Evolutionary conservation across 2,797 vertebrate genomes (phyloP).

Genomic region (Discoglossus pictus): DNA sequence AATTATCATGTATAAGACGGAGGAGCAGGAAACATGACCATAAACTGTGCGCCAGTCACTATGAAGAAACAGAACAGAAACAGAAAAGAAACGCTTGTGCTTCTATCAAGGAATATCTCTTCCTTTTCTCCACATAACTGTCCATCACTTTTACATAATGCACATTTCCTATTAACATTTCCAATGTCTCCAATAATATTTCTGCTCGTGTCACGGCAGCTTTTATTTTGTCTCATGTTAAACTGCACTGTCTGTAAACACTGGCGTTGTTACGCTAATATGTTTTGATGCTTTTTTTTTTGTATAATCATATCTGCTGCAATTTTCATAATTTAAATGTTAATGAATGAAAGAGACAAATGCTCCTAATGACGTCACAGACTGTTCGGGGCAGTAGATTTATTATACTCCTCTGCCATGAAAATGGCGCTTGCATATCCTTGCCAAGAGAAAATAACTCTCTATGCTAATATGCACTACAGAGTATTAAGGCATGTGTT

Average conservation of each 20-base stretch:
- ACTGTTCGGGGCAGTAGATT: slow-evolving; percentile 30
- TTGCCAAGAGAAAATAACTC: slow-evolving; percentile 22
- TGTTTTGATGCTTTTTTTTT: slow-evolving; percentile 27
- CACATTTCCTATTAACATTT: slow-evolving; percentile 2
- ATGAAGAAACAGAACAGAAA: slow-evolving; percentile 10
- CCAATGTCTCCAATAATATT: slow-evolving; percentile 59
- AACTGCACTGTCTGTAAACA: slow-evolving; percentile 2
- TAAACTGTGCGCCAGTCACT: neutral
- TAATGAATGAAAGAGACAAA: slow-evolving; percentile 40
- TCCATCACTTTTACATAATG: slow-evolving; percentile 17
- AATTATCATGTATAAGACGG: slow-evolving; percentile 59
- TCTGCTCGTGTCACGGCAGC: slow-evolving; percentile 54
- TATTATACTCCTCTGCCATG: slow-evolving; percentile 23
- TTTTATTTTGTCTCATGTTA: slow-evolving; percentile 11
- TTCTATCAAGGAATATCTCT: slow-evolving; percentile 23
- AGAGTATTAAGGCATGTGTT: no score
- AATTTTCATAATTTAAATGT: slow-evolving; percentile 34
- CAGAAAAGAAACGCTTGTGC: neutral
- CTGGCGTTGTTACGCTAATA: slow-evolving; percentile 14
- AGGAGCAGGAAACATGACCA: slow-evolving; percentile 10
- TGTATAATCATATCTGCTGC: slow-evolving; percentile 28
- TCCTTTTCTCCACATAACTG: slow-evolving; percentile 6
- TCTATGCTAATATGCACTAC: neutral
- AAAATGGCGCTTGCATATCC: slow-evolving; percentile 17
- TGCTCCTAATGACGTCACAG: slow-evolving; percentile 21